Conservation (phyloP, 2,888 invertebrate species). For the Himalopsyche japonica region DNA sequence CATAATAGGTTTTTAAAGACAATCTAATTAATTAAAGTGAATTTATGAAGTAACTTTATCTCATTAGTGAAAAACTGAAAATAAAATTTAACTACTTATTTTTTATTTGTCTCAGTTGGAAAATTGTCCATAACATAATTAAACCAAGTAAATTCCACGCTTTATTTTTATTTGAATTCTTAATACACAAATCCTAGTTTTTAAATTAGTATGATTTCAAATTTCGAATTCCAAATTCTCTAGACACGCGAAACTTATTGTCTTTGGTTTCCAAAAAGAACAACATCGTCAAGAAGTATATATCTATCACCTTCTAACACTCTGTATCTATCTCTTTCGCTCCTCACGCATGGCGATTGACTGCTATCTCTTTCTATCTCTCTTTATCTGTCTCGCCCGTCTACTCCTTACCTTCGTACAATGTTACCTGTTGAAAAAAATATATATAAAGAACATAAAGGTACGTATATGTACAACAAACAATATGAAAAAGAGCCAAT, state of each 20-base stretch:
- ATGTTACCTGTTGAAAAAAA: constrained; percentile 36
- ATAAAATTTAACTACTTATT: too few species aligned
- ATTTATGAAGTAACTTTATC: too few species aligned
- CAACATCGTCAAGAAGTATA: neutral
- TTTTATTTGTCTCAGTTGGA: too few species aligned
- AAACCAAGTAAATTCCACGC: too few species aligned
- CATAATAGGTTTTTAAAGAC: too few species aligned
- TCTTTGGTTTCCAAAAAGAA: neutral
- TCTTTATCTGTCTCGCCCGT: constrained; percentile 39
- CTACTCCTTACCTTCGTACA: constrained; percentile 36
- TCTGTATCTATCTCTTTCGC: constrained; percentile 34
- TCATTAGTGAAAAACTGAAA: too few species aligned
- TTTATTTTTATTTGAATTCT: too few species aligned
- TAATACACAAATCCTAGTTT: too few species aligned
- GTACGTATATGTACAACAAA: constrained; percentile 31
- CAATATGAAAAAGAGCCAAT: neutral
- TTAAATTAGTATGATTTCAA: too few species aligned
- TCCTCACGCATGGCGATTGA: constrained; percentile 41
- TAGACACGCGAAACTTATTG: neutral
- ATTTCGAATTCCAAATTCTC: too few species aligned
- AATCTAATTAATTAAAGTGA: too few species aligned
- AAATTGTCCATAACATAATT: too few species aligned
- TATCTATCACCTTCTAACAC: neutral
- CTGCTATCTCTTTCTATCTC: constrained; percentile 37
- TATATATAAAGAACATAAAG: constrained; percentile 38